phyloP scores from a whole-genome alignment of 2,113 vertebrate genomes.

The Sebastes fasciatus region DNA sequence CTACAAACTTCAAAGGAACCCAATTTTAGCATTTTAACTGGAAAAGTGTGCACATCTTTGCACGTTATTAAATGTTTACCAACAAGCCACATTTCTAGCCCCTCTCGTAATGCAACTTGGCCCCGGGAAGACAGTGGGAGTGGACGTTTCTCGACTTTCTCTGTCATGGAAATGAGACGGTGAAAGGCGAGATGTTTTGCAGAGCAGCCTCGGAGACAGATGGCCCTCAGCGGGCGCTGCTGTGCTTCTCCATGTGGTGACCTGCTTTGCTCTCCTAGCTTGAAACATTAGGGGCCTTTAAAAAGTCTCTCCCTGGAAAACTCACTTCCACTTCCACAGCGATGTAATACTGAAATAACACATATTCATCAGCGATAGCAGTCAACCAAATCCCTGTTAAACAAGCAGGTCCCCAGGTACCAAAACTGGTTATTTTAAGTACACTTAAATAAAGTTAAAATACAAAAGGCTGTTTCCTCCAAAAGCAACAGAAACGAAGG shows the following conservation, averaged over 20 bases:
- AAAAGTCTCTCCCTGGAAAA: conserved; percentile 49
- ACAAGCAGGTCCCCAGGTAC: conserved; percentile 33
- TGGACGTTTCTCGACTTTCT: conserved; percentile 40
- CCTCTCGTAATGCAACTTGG: conserved; percentile 29
- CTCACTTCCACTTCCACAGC: conserved; percentile 65
- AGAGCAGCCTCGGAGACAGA: conserved; percentile 62
- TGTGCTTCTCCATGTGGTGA: conserved; percentile 57
- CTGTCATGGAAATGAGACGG: conserved; percentile 38
- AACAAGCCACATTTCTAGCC: not conserved
- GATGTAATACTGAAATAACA: conserved; percentile 63
- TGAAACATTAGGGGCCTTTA: conserved; percentile 54
- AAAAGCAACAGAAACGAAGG: conserved; percentile 34
- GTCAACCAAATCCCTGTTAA: conserved; percentile 57
- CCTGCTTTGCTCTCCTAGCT: conserved; percentile 50
- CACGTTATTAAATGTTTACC: conserved; percentile 27
- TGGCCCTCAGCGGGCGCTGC: conserved; percentile 21
- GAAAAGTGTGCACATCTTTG: conserved; percentile 32
- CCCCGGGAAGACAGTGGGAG: conserved; percentile 28
- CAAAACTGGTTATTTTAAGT: conserved; percentile 52
- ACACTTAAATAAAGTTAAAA: conserved; percentile 44
- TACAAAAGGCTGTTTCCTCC: conserved; percentile 20
- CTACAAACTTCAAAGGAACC: not conserved
- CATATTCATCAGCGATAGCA: conserved; percentile 56
- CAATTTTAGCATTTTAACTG: conserved; percentile 5
- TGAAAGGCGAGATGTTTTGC: conserved; percentile 67